Base-by-base conservation (phyloP, 2,797 vertebrate genomes). In the Peromyscus eremicus region DNA sequence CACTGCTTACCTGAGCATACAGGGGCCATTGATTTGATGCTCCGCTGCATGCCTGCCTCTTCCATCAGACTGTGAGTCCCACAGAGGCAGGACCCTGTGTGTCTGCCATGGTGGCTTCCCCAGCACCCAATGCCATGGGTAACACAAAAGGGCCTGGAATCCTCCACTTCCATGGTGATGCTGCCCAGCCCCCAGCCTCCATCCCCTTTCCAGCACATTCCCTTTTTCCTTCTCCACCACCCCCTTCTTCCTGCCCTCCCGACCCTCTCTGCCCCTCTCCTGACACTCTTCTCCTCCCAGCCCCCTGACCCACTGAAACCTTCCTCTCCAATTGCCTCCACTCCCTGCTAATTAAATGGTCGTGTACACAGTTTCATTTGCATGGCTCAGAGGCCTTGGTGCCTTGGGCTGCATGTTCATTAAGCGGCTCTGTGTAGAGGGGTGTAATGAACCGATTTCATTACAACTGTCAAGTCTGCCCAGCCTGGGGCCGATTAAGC, bases 401-500 rank as follows among this genome's bases (percentile, higher is more conserved):
- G 97, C 97, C 27, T 95, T 64, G 86, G 94, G 98, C 97, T 97
- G 96, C 91, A 70, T 87, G 97, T 98, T 98, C 98, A 95, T 98
- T 98, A 98, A 98, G 97, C 1, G 49, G 93, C 93, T 97, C 97
- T 85, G 93, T 62, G 96, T 97, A 96, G 96, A 96, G 94, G 97
- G 89, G 89, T 93, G 98, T 96, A 98, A 98, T 96, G 97, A 98
- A 97, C 97, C 60, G 0, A 29, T 97, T 98, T 98, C 97, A 98
- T 98, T 98, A 93, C 95, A 97, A 57, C 79, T 84, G 83, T 97
- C 93, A 97, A 97, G 97, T 97, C 98, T 98, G 84, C 97, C 97
- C 89, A 92, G 96, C 96, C 32, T 97, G 96, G 96, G 87, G 94
- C 94, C 91, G 73, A 97, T 94, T 97, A 96, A 76, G 83, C 95